Evolutionary conservation across 2,797 vertebrate genomes (phyloP).

Genomic region (Borostomias antarcticus): DNA sequence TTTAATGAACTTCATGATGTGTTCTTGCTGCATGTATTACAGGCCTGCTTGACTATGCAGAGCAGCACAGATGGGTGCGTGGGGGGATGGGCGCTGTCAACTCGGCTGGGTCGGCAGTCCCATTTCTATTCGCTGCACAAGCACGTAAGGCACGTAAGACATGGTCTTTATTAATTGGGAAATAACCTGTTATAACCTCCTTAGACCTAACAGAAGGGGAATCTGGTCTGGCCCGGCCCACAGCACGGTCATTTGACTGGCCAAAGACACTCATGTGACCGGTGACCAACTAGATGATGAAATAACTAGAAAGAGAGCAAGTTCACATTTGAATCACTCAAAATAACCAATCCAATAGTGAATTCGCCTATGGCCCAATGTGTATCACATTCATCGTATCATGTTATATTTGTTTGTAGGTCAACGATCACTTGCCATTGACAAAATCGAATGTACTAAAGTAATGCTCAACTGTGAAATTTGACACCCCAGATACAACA

Average conservation of each 20-base stretch:
- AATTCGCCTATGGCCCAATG: neutral
- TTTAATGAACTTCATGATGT: neutral
- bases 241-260: no score
- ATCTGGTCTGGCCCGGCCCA: no score
- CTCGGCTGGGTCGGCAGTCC: conserved; percentile 69
- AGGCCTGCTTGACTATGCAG: conserved; percentile 65
- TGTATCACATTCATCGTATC: conserved; percentile 24
- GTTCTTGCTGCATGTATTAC: conserved; percentile 54
- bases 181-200: no score
- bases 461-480: no score
- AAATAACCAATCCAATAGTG: neutral
- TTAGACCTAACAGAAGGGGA: no score
- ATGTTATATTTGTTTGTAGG: conserved; percentile 23
- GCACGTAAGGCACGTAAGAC: conserved; percentile 73
- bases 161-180: conserved; percentile 46
- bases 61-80: conserved; percentile 71
- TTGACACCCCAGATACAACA: no score
- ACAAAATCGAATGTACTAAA: neutral
- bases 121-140: conserved; percentile 72
- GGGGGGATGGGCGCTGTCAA: conserved; percentile 76
- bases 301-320: neutral
- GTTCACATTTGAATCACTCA: neutral
- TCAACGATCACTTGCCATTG: conserved; percentile 7
- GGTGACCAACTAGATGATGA: neutral
- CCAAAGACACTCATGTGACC: neutral